Evolutionary conservation across 1,140 invertebrate genomes (phyloP).

Genomic region (Lucilia cuprina): DNA sequence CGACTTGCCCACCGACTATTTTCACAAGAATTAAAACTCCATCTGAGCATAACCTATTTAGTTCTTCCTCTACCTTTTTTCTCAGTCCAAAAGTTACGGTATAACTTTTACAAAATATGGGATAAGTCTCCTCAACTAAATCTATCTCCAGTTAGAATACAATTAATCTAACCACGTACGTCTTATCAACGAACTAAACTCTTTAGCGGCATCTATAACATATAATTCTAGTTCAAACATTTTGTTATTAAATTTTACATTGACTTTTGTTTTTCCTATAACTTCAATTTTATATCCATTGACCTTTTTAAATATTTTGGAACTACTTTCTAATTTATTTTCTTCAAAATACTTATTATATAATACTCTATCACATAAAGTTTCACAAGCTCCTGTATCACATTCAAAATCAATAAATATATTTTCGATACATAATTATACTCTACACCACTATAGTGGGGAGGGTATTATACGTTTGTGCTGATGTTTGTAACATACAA

Average conservation of each 20-base stretch:
- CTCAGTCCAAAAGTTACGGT: background rate
- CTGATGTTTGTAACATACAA: too few relatives aligned
- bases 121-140: background rate
- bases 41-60: background rate
- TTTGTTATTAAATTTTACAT: background rate
- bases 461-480: too few relatives aligned
- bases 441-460: too few relatives aligned
- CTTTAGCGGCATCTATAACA: background rate
- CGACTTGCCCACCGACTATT: slow-evolving; percentile 38
- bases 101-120: background rate
- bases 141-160: background rate
- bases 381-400: background rate
- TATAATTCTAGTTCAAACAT: background rate
- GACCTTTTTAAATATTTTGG: background rate
- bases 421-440: too few relatives aligned
- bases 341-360: background rate
- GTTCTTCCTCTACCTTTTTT: background rate
- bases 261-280: background rate
- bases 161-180: background rate
- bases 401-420: background rate
- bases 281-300: background rate
- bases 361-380: background rate
- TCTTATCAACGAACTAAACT: background rate
- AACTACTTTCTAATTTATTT: background rate
- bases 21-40: background rate